These are phyloP conservation scores for Drosophila suzukii DNA, from an alignment of 1,140 invertebrate species.

Conservation along the genomic window DNA sequence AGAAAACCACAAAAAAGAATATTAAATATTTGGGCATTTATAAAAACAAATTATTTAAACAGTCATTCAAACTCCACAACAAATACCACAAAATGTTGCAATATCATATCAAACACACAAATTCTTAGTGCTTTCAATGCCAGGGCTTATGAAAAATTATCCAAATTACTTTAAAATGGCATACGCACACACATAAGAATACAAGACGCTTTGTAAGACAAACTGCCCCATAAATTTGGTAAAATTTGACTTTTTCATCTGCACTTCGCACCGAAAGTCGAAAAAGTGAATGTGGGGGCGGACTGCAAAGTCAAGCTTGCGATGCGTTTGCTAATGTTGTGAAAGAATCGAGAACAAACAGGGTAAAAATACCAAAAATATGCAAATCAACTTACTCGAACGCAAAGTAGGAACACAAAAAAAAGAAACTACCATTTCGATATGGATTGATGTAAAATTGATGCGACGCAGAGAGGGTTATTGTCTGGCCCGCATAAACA, in stretches of 20 bases:
- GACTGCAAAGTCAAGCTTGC: constrained; percentile 39
- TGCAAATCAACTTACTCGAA: constrained; percentile 67
- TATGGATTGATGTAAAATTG: constrained; percentile 80
- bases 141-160: neutral
- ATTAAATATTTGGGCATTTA: neutral
- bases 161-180: constrained; percentile 17
- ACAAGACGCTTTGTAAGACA: constrained; percentile 7
- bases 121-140: neutral
- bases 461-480: constrained; percentile 75
- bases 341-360: constrained; percentile 55
- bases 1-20: neutral
- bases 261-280: constrained; percentile 7
- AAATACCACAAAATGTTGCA: neutral
- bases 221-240: constrained; percentile 15
- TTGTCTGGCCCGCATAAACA: constrained; percentile 81
- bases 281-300: neutral
- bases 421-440: constrained; percentile 51
- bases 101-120: constrained; percentile 2
- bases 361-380: constrained; percentile 59
- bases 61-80: neutral
- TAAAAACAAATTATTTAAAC: neutral
- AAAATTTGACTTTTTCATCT: constrained; percentile 16
- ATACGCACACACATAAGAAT: neutral
- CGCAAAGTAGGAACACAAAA: constrained; percentile 14
- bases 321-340: constrained; percentile 64